Conservation (phyloP, 2,888 invertebrate species). For the Hyalella azteca region DNA sequence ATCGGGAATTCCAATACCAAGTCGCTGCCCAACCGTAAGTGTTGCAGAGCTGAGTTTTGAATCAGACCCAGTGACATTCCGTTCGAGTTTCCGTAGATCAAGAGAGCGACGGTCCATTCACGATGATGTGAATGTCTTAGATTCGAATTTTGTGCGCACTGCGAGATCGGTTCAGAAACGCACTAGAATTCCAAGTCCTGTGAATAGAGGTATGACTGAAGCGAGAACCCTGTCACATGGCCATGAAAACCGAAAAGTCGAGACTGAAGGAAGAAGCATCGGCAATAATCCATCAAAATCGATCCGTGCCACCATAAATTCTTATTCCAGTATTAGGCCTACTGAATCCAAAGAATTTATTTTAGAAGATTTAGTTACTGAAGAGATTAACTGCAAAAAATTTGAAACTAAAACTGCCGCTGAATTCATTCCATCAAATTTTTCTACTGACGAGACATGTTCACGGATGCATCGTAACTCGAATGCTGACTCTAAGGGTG, state of each 20-base stretch:
- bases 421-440: not conserved
- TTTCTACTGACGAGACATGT: not conserved
- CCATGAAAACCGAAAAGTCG: too few relatives aligned
- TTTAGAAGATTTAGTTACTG: not conserved
- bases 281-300: too few relatives aligned
- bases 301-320: too few relatives aligned
- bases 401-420: constrained; percentile 16
- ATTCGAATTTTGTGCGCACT: not conserved
- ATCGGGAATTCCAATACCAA: not conserved
- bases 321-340: too few relatives aligned
- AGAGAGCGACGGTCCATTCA: constrained; percentile 9
- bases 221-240: too few relatives aligned
- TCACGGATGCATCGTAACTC: not conserved
- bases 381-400: not conserved
- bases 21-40: not conserved
- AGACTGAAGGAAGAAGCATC: too few relatives aligned
- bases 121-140: not conserved
- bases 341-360: not conserved
- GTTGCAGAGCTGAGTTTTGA: not conserved
- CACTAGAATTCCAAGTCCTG: constrained; percentile 7
- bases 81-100: not conserved
- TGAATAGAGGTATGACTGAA: too few relatives aligned
- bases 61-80: not conserved
- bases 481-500: not conserved
- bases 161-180: not conserved